These are phyloP conservation scores for Mesochorus sp. DNA, from an alignment of 2,888 invertebrate species.

Conservation along the genomic window DNA sequence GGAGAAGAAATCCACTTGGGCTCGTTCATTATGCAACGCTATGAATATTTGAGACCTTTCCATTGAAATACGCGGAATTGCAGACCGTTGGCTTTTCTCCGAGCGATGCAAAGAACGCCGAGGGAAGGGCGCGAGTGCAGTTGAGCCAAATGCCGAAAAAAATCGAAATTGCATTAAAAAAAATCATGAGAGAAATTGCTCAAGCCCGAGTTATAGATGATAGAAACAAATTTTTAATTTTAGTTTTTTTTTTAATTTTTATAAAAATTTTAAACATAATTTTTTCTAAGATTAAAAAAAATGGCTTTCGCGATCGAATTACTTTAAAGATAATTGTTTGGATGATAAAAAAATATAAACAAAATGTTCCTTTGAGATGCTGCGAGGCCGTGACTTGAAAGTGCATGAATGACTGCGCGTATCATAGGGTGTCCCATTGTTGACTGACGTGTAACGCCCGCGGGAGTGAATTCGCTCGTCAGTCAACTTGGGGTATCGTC, in stretches of 20 bases:
- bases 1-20: no score
- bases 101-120: constrained; percentile 3
- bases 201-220: no score
- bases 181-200: no score
- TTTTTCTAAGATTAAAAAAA: no score
- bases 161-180: not conserved
- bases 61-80: constrained; percentile 62
- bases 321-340: no score
- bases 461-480: constrained; percentile 1
- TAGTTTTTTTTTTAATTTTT: no score
- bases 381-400: not conserved
- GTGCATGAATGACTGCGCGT: not conserved
- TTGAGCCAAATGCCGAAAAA: no score
- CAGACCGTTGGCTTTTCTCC: constrained; percentile 36
- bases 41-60: constrained; percentile 73
- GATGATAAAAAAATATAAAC: no score
- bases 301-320: no score
- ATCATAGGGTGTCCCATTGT: not conserved
- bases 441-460: constrained; percentile 6
- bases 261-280: no score
- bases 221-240: no score
- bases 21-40: constrained; percentile 75
- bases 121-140: not conserved
- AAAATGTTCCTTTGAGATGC: not conserved
- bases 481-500: constrained; percentile 15